phyloP scores from a whole-genome alignment of 1,140 invertebrate species.

The Gryllus bimaculatus region DNA sequence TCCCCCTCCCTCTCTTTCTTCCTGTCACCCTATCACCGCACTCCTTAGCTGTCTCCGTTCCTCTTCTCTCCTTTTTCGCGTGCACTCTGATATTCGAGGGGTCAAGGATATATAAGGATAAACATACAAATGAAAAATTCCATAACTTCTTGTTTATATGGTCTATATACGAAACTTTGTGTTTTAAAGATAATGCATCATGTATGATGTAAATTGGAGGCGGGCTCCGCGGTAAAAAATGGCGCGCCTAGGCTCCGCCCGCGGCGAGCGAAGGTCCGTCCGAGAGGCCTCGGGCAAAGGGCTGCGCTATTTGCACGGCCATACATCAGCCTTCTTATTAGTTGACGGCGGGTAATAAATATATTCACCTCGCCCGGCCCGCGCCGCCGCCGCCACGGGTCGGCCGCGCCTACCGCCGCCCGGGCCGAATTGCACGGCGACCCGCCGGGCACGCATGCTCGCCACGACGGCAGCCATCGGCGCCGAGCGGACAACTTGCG shows the following conservation, averaged over 20 bases:
- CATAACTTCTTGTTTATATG: conserved; percentile 1
- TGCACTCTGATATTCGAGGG: neutral
- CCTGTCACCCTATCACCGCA: neutral
- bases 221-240: neutral
- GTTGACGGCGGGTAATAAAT: neutral
- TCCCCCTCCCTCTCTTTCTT: neutral
- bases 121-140: neutral
- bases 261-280: neutral
- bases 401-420: too few relatives aligned
- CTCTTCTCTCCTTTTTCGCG: neutral
- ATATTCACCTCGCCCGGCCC: neutral
- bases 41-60: neutral
- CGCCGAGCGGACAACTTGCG: too few relatives aligned
- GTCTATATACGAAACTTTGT: conserved; percentile 1
- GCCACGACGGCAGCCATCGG: too few relatives aligned
- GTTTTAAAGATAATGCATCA: neutral
- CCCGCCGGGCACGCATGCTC: too few relatives aligned
- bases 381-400: too few relatives aligned
- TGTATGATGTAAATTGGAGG: neutral
- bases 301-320: neutral
- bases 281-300: neutral
- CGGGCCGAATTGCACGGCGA: too few relatives aligned
- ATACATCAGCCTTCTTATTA: neutral
- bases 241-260: too few relatives aligned
- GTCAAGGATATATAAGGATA: neutral